Evolutionary conservation across 2,113 vertebrate species (phyloP), one percentile per base, ranked within the genome.

Genomic region (Beaufortia kweichowensis): DNA sequence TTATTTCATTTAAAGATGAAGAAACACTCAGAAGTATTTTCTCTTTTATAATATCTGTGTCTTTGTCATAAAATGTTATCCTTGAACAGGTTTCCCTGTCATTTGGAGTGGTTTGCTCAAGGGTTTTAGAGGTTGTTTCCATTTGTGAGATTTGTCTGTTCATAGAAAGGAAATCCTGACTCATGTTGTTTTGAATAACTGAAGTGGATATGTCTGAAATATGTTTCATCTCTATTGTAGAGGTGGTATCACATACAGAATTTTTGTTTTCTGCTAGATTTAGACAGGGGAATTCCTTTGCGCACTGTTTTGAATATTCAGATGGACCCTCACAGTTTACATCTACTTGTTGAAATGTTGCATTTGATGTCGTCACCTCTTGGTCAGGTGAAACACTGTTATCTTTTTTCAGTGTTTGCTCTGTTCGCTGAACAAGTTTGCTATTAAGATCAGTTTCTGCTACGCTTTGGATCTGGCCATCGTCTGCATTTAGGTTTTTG

Each of bases 361-460:
- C 17, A 23, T 76, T 67, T 62, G 46, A 43, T 23, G 55, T 50
- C 62, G 75, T 76, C 33, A 66, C 62, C 2, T 70, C 62, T 28
- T 33, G 1, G 12, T 35, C 41, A 4, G 70, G 48, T 41, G 26
- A 67, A 7, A 6, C 17, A 6, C 9, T 56, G 17, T 77, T 60
- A 46, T 75, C 50, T 33, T 79, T 53, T 43, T 24, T 56, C 50
- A 24, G 53, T 74, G 50, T 28, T 65, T 43, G 31, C 57, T 70
- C 6, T 53, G 70, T 56, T 68, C 39, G 72, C 72, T 26, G 78
- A 48, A 23, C 35, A 33, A 57, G 63, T 53, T 19, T 41, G 29
- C 9, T 33, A 43, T 77, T 79, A 9, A 6, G n/a, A 31, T 84
- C 55, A 48, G 80, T 75, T n/a, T 86, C 83, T 6, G 50, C 77